Evolutionary conservation across 2,888 invertebrate species (phyloP).

Genomic region (Lysandra bellargus): DNA sequence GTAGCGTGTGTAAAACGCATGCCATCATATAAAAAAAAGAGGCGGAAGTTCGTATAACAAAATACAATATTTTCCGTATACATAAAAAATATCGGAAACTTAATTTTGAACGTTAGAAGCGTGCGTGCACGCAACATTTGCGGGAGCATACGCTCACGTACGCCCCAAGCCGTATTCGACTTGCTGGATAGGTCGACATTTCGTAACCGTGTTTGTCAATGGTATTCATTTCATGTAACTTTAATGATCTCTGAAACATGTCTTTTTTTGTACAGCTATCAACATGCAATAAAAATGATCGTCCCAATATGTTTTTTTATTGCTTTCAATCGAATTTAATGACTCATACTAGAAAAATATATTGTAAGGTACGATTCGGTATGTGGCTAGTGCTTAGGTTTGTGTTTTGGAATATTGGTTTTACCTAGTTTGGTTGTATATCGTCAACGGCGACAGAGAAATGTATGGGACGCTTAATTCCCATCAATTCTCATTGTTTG

Average conservation of each 20-base stretch:
- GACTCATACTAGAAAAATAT: neutral
- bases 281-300: constrained; percentile 25
- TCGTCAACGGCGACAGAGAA: constrained; percentile 3
- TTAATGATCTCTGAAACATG: constrained; percentile 29
- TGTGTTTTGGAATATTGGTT: constrained; percentile 28
- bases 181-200: constrained; percentile 26
- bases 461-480: neutral
- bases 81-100: neutral
- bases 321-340: constrained; percentile 26
- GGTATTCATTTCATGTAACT: constrained; percentile 25
- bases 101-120: neutral
- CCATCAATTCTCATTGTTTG: neutral
- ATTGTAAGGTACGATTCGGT: constrained; percentile 8
- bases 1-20: neutral
- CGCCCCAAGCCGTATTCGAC: constrained; percentile 17
- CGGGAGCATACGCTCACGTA: neutral
- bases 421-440: neutral
- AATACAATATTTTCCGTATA: neutral
- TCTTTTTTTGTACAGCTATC: neutral
- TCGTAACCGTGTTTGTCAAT: constrained; percentile 24
- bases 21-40: neutral
- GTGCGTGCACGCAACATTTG: neutral
- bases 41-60: neutral
- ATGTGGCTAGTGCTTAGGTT: constrained; percentile 28
- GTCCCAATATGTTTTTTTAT: constrained; percentile 23